phyloP scores from a whole-genome alignment of 2,888 invertebrate species.

The Tenthredo amoena region DNA sequence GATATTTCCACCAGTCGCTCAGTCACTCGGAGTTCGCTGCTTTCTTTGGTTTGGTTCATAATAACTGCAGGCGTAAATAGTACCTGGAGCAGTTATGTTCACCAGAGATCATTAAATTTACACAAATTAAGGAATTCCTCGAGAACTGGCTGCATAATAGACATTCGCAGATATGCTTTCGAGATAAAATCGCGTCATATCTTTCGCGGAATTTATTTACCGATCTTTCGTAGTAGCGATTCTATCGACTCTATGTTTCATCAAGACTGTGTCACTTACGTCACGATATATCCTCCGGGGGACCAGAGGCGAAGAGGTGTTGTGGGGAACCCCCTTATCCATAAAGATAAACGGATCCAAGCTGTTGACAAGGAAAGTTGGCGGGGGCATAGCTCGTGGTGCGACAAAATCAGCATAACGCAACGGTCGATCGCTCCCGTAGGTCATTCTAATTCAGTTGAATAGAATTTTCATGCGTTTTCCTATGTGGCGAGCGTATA shows the following conservation, averaged over 20 bases:
- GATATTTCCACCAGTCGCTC: neutral
- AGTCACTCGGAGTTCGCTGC: neutral
- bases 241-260: neutral
- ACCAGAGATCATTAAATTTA: neutral
- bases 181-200: neutral
- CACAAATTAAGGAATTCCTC: neutral
- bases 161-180: neutral
- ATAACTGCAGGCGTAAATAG: neutral
- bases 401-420: constrained; percentile 49
- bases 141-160: neutral
- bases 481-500: constrained; percentile 56
- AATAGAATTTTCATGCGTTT: constrained; percentile 69
- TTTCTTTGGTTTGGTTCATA: neutral
- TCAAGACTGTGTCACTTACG: constrained; percentile 25
- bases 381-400: constrained; percentile 10
- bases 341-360: constrained; percentile 28
- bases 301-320: neutral
- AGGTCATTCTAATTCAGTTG: constrained; percentile 48
- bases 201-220: constrained; percentile 8
- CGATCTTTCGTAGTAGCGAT: neutral
- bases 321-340: constrained; percentile 50
- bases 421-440: constrained; percentile 50
- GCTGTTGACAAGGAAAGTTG: constrained; percentile 50
- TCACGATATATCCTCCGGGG: neutral
- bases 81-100: neutral